phyloP scores from a whole-genome alignment of 2,888 invertebrate genomes.

The Temnothorax unifasciatus region DNA sequence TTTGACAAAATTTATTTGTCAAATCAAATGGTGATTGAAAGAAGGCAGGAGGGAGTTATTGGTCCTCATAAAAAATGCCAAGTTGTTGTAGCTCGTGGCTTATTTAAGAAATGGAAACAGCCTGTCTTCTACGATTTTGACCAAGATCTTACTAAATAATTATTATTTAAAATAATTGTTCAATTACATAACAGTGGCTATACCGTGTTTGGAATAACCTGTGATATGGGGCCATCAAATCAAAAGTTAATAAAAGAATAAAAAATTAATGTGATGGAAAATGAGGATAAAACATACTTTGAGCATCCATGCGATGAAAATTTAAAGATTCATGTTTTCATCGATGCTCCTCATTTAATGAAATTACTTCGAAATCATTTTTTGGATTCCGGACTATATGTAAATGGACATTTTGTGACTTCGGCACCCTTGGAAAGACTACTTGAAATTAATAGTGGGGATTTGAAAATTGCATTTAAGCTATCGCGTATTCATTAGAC shows the following conservation, averaged over 20 bases:
- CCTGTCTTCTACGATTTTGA: no score
- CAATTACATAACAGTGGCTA: no score
- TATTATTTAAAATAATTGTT: no score
- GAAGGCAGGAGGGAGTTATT: no score
- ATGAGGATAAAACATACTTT: not conserved
- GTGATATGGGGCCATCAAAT: not conserved
- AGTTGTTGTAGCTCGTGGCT: no score
- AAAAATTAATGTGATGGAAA: not conserved
- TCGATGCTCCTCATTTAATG: not conserved
- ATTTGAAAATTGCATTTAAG: slow-evolving; percentile 17
- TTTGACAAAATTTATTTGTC: no score
- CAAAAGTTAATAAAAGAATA: not conserved
- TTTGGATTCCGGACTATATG: not conserved
- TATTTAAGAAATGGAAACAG: no score
- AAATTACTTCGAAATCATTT: slow-evolving; percentile 18
- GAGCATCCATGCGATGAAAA: not conserved
- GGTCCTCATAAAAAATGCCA: no score
- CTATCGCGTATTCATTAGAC: not conserved
- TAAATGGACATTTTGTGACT: not conserved
- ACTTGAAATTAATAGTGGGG: not conserved
- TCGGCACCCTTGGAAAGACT: not conserved
- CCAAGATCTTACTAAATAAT: no score
- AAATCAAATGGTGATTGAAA: no score
- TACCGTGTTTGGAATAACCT: no score
- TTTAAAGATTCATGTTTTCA: not conserved